Conservation (phyloP, 1,140 invertebrate genomes). For the Physella acuta region DNA sequence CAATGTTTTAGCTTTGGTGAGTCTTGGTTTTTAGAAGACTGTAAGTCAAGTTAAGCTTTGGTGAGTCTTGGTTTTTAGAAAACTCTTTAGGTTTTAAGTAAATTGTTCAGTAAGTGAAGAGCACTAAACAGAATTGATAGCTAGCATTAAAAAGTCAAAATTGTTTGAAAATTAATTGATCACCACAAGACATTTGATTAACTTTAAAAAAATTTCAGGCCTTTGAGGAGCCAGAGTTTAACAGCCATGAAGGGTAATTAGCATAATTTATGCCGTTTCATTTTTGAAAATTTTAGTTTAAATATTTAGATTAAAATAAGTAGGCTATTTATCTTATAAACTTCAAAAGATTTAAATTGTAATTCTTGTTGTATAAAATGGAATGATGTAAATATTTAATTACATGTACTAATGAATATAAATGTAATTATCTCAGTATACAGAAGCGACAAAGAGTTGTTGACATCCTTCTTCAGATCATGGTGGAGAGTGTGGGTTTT, state of each 20-base stretch:
- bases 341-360: too few relatives aligned
- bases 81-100: neutral
- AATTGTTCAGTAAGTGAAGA: neutral
- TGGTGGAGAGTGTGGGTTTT: constrained; percentile 71
- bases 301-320: constrained; percentile 3
- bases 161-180: too few relatives aligned
- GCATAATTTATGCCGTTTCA: constrained; percentile 1
- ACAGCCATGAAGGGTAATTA: constrained; percentile 49
- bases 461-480: constrained; percentile 77
- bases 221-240: constrained; percentile 78
- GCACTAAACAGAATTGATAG: too few relatives aligned
- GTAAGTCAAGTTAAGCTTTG: constrained; percentile 68
- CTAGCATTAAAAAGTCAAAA: too few relatives aligned
- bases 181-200: too few relatives aligned
- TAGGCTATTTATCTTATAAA: too few relatives aligned
- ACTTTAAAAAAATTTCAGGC: constrained; percentile 66
- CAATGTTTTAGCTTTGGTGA: constrained; percentile 78
- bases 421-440: constrained; percentile 47
- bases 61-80: constrained; percentile 43
- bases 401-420: too few relatives aligned
- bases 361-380: too few relatives aligned
- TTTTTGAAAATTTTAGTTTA: neutral
- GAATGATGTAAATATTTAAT: too few relatives aligned
- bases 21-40: constrained; percentile 23
- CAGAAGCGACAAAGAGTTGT: constrained; percentile 75